A percentile compares a stretch with the other conserved stretches of the same genome.
These are phyloP conservation scores for Oreochromis tanganicae DNA, from an alignment of 2,113 vertebrate genomes.

Conservation along the genomic window DNA sequence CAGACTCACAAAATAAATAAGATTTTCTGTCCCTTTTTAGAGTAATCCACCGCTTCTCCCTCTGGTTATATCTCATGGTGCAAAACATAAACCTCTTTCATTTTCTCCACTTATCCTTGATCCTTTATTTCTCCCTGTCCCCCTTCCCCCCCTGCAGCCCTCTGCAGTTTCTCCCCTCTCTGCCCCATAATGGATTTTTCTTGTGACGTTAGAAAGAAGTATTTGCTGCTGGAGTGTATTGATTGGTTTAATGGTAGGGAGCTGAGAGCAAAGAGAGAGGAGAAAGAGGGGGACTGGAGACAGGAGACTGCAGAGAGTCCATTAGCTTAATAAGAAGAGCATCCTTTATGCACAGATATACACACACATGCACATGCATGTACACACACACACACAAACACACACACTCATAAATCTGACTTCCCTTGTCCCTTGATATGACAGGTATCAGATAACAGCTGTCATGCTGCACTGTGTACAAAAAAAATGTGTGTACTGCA, in stretches of 20 bases:
- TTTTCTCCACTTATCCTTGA: slow-evolving; percentile 27
- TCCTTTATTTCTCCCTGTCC: too few species aligned
- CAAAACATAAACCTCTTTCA: slow-evolving; percentile 34
- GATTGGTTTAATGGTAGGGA: slow-evolving; percentile 69
- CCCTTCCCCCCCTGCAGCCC: not conserved
- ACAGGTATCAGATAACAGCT: slow-evolving; percentile 60
- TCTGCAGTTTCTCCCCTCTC: slow-evolving; percentile 25
- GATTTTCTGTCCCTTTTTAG: not conserved
- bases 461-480: slow-evolving; percentile 15
- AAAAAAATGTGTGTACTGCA: slow-evolving; percentile 13
- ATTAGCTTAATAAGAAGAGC: slow-evolving; percentile 74
- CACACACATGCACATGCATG: not conserved
- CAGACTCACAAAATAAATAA: not conserved
- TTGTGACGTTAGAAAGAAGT: slow-evolving; percentile 63
- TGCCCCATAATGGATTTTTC: slow-evolving; percentile 67
- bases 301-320: slow-evolving; percentile 60
- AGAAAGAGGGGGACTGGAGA: slow-evolving; percentile 48
- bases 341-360: slow-evolving; percentile 14
- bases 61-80: slow-evolving; percentile 20
- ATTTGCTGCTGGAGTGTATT: slow-evolving; percentile 69
- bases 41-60: not conserved
- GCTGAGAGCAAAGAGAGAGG: slow-evolving; percentile 43
- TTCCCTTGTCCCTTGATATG: slow-evolving; percentile 48
- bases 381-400: slow-evolving; percentile 7
- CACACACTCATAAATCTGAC: slow-evolving; percentile 22